Base-by-base conservation (phyloP, 1,140 invertebrate species). In the Eufriesea mexicana region DNA sequence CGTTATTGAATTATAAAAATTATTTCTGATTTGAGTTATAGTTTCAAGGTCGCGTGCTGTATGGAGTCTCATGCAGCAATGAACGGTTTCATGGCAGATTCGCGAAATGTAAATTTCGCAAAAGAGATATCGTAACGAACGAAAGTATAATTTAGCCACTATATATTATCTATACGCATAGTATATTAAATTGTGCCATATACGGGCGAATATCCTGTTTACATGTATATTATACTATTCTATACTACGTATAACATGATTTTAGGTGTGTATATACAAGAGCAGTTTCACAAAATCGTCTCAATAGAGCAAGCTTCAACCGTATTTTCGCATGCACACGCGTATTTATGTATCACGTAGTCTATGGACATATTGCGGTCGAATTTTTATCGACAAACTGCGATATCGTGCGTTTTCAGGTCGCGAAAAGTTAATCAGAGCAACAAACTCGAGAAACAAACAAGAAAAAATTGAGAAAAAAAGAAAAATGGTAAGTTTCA, bases 41-140 rank as follows among this genome's bases (percentile, higher is more conserved):
- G 6, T 18, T 49, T 47, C 18, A 70, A 70, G 51, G 54, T 70
- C 51, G 49, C 35, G 64, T 78, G 64, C 51, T 70, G n/a, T 57
- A 78, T 45, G 35, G 75, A 54, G 61, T 67, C 23, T 68, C 75
- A 55, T 77, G 75, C 75, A 77, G 47, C 61, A n/a, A 78, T 10
- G 35, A 68, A 10, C 25, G n/a, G 16, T 18, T 20, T 25, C 20
- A 55, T 42, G 9, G 23, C n/a, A 55, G 23, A 68, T 23, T 28
- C 16, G 45, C n/a, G 25, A 57, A 47, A 67, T 78, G 42, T 57
- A 25, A 42, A 49, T 61, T 28, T n/a, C n/a, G 47, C 16, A 18
- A 14, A n/a, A 55, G 9, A 73, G 20, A 42, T 42, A 9, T 42
- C 62, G 25, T 49, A 18, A 49, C 12, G 66, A 49, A 49, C 14